These are phyloP conservation scores for Trichoplusia ni DNA, from an alignment of 1,140 invertebrate genomes.

Conservation along the genomic window DNA sequence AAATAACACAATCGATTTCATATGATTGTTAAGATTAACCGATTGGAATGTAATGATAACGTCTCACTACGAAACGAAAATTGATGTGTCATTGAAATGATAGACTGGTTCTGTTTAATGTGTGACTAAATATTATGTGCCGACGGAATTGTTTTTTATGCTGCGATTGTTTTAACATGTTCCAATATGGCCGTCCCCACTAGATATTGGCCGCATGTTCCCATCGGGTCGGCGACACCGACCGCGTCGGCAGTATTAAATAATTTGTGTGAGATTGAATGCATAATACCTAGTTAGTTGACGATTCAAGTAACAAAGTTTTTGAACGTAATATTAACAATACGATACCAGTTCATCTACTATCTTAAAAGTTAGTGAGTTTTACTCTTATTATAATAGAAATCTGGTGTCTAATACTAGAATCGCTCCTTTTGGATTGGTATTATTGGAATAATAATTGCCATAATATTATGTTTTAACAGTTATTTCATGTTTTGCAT, in stretches of 20 bases:
- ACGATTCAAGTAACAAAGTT: too few relatives aligned
- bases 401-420: constrained; percentile 46
- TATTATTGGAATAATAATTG: too few relatives aligned
- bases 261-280: constrained; percentile 57
- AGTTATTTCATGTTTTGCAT: too few relatives aligned
- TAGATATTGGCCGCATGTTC: constrained; percentile 34
- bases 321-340: constrained; percentile 28
- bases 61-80: constrained; percentile 26
- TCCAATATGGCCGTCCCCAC: constrained; percentile 18
- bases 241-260: constrained; percentile 68
- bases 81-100: constrained; percentile 9
- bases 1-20: background rate
- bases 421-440: background rate
- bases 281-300: constrained; percentile 45
- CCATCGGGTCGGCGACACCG: constrained; percentile 33
- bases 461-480: too few relatives aligned
- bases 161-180: constrained; percentile 10
- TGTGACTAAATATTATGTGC: constrained; percentile 23
- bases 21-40: background rate
- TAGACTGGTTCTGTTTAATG: constrained; percentile 30
- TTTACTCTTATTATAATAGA: constrained; percentile 31
- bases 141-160: constrained; percentile 20
- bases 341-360: constrained; percentile 46
- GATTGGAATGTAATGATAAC: constrained; percentile 12
- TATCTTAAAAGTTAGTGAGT: constrained; percentile 58